phyloP scores from a whole-genome alignment of 2,888 invertebrate species.

The Drosophila eohydei region DNA sequence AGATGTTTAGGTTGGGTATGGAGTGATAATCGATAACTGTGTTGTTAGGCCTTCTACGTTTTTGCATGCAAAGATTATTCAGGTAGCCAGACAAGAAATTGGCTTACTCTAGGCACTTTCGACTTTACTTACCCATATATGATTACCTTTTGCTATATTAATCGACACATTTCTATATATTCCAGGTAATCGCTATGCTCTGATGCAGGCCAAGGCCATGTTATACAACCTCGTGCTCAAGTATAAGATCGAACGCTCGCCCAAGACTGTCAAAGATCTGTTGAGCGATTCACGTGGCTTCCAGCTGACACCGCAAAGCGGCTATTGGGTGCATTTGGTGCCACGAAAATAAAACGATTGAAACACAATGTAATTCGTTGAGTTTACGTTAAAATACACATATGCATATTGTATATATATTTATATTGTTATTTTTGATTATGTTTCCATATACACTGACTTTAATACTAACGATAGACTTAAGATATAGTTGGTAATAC shows the following conservation, averaged over 20 bases:
- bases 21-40: no score
- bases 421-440: constrained; percentile 74
- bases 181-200: constrained; percentile 72
- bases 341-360: constrained; percentile 40
- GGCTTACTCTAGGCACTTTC: not conserved
- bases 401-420: constrained; percentile 46
- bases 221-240: constrained; percentile 69
- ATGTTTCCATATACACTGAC: constrained; percentile 72
- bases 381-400: constrained; percentile 69
- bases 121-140: not conserved
- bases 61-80: no score
- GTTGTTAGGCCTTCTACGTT: no score
- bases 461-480: constrained; percentile 46
- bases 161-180: not conserved
- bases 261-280: constrained; percentile 66
- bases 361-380: constrained; percentile 17
- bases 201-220: constrained; percentile 78
- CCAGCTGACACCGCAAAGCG: constrained; percentile 56
- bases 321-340: constrained; percentile 77
- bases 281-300: constrained; percentile 62
- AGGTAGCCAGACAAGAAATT: no score
- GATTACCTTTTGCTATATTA: not conserved
- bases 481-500: constrained; percentile 45
- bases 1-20: no score
- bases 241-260: constrained; percentile 67